Percentiles rank a stretch among this genome's conserved stretches.
Evolutionary conservation across 1,140 invertebrate species (phyloP).

Genomic region (Zaprionus gabonicus): DNA sequence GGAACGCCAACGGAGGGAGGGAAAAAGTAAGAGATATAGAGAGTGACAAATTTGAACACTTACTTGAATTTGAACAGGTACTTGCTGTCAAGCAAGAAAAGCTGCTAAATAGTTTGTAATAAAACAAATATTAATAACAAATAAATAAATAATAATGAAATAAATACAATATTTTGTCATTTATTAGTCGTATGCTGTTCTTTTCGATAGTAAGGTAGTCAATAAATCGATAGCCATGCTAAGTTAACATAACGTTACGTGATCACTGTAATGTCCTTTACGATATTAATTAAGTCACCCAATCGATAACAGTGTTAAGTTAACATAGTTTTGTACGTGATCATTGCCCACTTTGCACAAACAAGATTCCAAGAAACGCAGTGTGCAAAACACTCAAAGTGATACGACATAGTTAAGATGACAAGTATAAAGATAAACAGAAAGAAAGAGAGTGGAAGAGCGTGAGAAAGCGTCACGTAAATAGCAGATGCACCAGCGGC

Average conservation of each 20-base stretch:
- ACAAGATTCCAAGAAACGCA: neutral
- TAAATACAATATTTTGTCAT: neutral
- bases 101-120: neutral
- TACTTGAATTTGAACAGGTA: neutral
- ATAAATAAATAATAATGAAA: neutral
- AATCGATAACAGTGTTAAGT: no score
- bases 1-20: neutral
- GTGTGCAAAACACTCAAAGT: neutral
- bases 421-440: neutral
- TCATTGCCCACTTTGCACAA: neutral
- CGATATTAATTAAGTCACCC: no score
- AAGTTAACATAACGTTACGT: no score
- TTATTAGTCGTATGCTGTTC: no score
- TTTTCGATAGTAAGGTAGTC: no score
- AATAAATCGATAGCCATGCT: no score
- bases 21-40: neutral
- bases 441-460: neutral
- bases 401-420: neutral
- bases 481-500: neutral
- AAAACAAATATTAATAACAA: neutral
- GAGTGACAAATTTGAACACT: neutral
- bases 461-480: neutral
- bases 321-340: neutral
- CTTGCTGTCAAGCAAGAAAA: neutral
- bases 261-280: no score